Evolutionary conservation across 2,797 vertebrate species (phyloP).

Genomic region (Periophthalmus magnuspinnatus): DNA sequence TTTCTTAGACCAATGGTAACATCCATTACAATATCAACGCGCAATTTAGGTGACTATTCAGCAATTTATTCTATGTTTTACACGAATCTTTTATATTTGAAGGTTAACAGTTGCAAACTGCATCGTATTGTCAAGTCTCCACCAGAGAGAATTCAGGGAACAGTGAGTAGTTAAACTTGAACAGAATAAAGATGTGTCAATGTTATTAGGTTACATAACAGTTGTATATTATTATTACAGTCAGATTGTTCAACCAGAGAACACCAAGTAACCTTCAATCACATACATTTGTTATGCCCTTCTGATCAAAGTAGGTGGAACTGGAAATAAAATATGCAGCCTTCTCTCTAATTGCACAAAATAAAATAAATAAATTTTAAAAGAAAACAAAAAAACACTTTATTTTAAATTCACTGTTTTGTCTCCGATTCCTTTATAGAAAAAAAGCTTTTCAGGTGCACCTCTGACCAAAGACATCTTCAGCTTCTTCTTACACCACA

Average conservation of each 20-base stretch:
- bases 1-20: constrained; percentile 70
- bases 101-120: constrained; percentile 76
- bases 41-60: neutral
- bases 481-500: constrained; percentile 8
- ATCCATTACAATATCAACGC: neutral
- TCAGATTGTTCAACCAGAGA: constrained; percentile 45
- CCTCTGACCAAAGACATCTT: constrained; percentile 13
- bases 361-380: too few relatives aligned
- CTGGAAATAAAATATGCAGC: neutral
- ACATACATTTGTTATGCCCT: constrained; percentile 18
- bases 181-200: neutral
- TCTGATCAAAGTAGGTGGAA: constrained; percentile 52
- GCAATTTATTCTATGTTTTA: neutral
- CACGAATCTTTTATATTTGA: neutral
- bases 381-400: neutral
- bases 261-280: constrained; percentile 20
- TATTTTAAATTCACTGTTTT: neutral
- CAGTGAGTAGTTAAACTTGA: constrained; percentile 49
- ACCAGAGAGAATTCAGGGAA: constrained; percentile 43
- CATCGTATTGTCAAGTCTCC: constrained; percentile 54
- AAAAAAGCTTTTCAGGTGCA: constrained; percentile 13
- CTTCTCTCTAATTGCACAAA: neutral
- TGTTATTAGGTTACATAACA: neutral
- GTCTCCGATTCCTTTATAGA: constrained; percentile 47
- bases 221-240: constrained; percentile 44